Evolutionary conservation across 1,140 invertebrate genomes (phyloP).

Genomic region (Sitophilus oryzae): DNA sequence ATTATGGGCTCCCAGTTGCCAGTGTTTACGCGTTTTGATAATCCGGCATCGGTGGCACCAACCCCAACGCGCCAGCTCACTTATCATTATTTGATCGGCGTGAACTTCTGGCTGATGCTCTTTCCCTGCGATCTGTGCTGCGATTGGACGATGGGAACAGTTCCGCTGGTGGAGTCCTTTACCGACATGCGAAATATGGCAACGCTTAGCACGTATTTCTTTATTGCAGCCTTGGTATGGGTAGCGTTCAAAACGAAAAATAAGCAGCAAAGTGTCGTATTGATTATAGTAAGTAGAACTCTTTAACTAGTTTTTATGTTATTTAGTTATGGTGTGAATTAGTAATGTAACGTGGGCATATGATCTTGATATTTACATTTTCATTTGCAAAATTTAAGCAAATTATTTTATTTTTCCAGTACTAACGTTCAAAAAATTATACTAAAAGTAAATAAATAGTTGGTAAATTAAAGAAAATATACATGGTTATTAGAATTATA

Average conservation of each 20-base stretch:
- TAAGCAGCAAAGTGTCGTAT: slow-evolving; percentile 61
- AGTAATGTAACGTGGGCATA: too few species aligned
- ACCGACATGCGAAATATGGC: slow-evolving; percentile 78
- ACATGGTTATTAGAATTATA: too few species aligned
- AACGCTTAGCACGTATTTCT: slow-evolving; percentile 66
- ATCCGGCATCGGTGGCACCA: slow-evolving; percentile 78
- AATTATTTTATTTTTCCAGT: too few species aligned
- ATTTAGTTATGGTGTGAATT: too few species aligned
- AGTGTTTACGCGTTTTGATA: slow-evolving; percentile 93
- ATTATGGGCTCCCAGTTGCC: slow-evolving; percentile 95
- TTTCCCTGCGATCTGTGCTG: slow-evolving; percentile 88
- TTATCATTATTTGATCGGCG: slow-evolving; percentile 85
- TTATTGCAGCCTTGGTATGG: slow-evolving; percentile 56
- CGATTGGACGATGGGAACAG: slow-evolving; percentile 98
- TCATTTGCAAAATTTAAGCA: too few species aligned
- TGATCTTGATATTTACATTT: too few species aligned
- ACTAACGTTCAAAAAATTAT: too few species aligned
- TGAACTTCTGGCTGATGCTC: slow-evolving; percentile 86
- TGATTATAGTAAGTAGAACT: slow-evolving; percentile 67
- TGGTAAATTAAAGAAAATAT: too few species aligned
- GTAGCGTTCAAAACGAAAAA: slow-evolving; percentile 62
- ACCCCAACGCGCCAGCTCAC: slow-evolving; percentile 81
- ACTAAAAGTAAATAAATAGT: too few species aligned
- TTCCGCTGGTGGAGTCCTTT: slow-evolving; percentile 77
- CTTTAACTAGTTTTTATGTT: background rate